Evolutionary conservation across 1,140 invertebrate genomes (phyloP).

Genomic region (Dolichoris vasculosae): DNA sequence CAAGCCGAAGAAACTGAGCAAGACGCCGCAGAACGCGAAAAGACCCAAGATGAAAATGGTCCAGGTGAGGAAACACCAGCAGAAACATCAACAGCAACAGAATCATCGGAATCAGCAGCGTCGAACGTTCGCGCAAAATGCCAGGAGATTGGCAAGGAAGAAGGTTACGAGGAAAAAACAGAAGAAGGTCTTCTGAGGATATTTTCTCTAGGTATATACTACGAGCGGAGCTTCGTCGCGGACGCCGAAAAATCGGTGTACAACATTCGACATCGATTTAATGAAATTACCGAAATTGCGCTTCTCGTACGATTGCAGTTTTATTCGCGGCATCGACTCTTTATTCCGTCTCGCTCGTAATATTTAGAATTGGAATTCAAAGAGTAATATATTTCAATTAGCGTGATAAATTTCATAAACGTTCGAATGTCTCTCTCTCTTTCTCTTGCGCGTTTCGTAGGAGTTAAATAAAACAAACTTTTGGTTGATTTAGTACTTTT

Average conservation of each 20-base stretch:
- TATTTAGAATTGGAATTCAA: too few relatives aligned
- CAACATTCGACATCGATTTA: not conserved
- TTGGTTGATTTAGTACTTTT: too few relatives aligned
- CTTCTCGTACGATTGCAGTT: not conserved
- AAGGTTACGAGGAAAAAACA: conserved; percentile 56
- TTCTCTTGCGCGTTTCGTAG: too few relatives aligned
- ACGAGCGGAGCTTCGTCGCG: not conserved
- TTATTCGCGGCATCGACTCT: not conserved
- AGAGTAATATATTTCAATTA: too few relatives aligned
- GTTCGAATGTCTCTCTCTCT: too few relatives aligned
- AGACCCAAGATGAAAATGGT: conserved; percentile 46
- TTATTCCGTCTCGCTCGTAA: not conserved
- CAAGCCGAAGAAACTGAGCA: conserved; percentile 55
- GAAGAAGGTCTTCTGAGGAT: conserved; percentile 30
- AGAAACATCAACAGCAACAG: conserved; percentile 26
- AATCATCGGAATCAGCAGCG: conserved; percentile 8
- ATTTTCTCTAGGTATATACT: not conserved
- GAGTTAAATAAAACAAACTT: too few relatives aligned
- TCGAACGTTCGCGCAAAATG: conserved; percentile 54
- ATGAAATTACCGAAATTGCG: not conserved
- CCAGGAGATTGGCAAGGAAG: conserved; percentile 48
- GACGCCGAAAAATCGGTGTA: not conserved
- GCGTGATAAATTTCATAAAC: too few relatives aligned
- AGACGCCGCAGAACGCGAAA: conserved; percentile 1
- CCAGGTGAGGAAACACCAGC: conserved; percentile 45